Evolutionary conservation across 2,113 vertebrate genomes (phyloP), one percentile per base, ranked within the genome.

Genomic region (Laticauda laticaudata): DNA sequence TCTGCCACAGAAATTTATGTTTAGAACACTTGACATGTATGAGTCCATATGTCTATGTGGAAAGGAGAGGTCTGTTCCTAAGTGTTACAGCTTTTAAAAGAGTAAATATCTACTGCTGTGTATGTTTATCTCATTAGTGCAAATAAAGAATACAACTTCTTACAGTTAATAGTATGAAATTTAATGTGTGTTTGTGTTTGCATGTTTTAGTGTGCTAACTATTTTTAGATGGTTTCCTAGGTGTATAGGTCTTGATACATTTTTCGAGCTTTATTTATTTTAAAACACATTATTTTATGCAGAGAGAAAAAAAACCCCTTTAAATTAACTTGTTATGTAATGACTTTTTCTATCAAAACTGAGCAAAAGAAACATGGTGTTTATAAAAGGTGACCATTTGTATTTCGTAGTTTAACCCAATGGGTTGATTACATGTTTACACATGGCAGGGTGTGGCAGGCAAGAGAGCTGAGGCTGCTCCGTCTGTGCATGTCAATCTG

Each of bases 91-190:
- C 86, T 55, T 43, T 59, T 75, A 55, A 88, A 92, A 20, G 7
- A 45, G 43, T 56, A 69, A 81, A 56, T 57, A 85, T 81, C 39
- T 57, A 85, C 51, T 2, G 61, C 87, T 48, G 64, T n/a, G 26
- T 48, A 57, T 89, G 34, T 69, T 81, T 89, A 57, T 85, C 92
- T 69, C 92, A 92, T 92, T 89, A 92, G 53, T 56, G 53, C 56
- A 89, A 92, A 92, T 57, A 64, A 92, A 69, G 75, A 39, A 92
- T 94, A 0, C 0, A 91, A 94, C 94, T 95, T 93, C 90, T 95
- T 93, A 93, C 34, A 69, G 51, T 12, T 91, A 18, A 39, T 81
- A 10, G 34, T 45, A 75, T 55, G 21, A 88, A 92, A 53, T 48
- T 88, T n/a, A 88, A 75, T 75, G 69, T 39, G 6, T 75, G n/a